These are phyloP conservation scores for Pitangus sulphuratus DNA, from an alignment of 2,797 vertebrate species.

Conservation along the genomic window DNA sequence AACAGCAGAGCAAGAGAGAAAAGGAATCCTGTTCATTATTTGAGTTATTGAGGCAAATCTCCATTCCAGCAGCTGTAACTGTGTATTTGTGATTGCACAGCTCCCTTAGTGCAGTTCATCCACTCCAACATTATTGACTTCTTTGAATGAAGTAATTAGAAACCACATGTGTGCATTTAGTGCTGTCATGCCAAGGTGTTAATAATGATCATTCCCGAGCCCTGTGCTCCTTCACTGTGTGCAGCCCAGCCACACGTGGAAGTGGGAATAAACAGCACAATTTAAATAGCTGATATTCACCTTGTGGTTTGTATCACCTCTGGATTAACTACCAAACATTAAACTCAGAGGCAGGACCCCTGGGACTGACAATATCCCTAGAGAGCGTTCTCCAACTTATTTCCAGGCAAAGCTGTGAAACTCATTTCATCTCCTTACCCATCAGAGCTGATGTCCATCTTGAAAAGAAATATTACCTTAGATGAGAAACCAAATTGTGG, in stretches of 20 bases:
- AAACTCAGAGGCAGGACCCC: not conserved
- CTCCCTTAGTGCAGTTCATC: not conserved
- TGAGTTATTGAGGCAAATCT: not conserved
- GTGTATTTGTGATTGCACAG: not conserved
- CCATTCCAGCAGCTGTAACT: rapidly evolving
- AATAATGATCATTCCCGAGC: not conserved
- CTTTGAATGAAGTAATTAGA: not conserved
- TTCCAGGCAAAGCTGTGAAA: not conserved
- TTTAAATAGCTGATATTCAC: not conserved
- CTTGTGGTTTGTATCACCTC: not conserved
- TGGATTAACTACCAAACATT: not conserved
- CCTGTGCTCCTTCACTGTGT: not conserved
- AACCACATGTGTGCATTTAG: not conserved
- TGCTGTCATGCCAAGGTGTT: not conserved
- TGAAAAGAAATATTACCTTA: not conserved
- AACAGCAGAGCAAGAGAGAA: not conserved
- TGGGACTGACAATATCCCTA: not conserved
- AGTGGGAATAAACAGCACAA: not conserved
- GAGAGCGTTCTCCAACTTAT: not conserved
- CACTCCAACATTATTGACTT: not conserved
- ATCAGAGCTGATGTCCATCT: not conserved
- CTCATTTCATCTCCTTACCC: not conserved
- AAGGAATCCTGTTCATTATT: not conserved
- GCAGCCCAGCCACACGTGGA: not conserved
- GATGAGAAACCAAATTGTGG: not conserved